A percentile compares a stretch with the other conserved stretches of the same genome.
These are phyloP conservation scores for Agrilus mali DNA, from an alignment of 2,888 invertebrate genomes.

Conservation along the genomic window DNA sequence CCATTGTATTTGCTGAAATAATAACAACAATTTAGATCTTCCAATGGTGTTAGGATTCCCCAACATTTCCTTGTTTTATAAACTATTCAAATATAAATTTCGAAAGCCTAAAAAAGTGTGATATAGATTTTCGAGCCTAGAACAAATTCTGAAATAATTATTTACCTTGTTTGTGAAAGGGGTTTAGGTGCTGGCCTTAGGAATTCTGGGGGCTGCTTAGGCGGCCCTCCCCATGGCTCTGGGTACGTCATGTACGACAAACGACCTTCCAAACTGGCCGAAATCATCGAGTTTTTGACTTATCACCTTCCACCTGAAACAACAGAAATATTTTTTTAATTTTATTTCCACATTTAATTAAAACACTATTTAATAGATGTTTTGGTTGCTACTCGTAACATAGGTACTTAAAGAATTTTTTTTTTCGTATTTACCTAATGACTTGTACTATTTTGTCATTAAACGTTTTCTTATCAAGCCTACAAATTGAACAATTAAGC, in stretches of 20 bases:
- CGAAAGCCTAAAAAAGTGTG: too few relatives aligned
- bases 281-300: conserved; percentile 46
- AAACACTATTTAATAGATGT: too few relatives aligned
- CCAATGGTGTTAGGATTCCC: too few relatives aligned
- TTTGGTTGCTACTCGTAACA: too few relatives aligned
- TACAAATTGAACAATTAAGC: too few relatives aligned
- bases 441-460: too few relatives aligned
- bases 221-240: conserved; percentile 45
- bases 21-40: not conserved
- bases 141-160: not conserved
- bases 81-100: too few relatives aligned
- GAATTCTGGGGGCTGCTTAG: conserved; percentile 45
- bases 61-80: too few relatives aligned
- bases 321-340: not conserved
- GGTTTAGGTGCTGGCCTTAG: conserved; percentile 52
- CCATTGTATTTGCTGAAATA: conserved; percentile 28
- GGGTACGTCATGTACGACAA: conserved; percentile 38
- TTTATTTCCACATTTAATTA: too few relatives aligned
- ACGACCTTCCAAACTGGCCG: conserved; percentile 56
- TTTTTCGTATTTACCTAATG: not conserved
- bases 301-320: conserved; percentile 31
- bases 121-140: too few relatives aligned
- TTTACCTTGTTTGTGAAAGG: conserved; percentile 42
- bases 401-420: conserved; percentile 3
- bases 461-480: too few relatives aligned